Conservation (phyloP, 2,113 vertebrate genomes). For the Oophaga pumilio region DNA sequence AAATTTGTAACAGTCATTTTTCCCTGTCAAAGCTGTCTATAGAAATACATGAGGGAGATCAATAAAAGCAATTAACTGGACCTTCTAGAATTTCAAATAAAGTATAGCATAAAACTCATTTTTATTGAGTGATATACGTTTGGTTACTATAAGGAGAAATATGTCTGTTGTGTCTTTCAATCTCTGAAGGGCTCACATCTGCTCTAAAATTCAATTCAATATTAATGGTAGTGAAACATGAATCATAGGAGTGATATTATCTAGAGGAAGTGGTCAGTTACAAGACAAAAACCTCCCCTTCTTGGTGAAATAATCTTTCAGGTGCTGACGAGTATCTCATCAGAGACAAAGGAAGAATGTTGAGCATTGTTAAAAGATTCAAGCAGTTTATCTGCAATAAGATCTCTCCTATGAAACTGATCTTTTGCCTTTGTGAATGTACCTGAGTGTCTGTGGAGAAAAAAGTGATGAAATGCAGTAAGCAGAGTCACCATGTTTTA, state of each 20-base stretch:
- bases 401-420: slow-evolving; percentile 58
- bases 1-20: not conserved
- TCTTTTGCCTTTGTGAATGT: slow-evolving; percentile 51
- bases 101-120: not conserved
- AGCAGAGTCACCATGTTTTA: slow-evolving; percentile 48
- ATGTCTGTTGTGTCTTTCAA: slow-evolving; percentile 24
- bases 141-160: not conserved
- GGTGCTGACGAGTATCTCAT: slow-evolving; percentile 49
- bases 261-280: slow-evolving; percentile 52
- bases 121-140: slow-evolving; percentile 21
- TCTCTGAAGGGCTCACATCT: slow-evolving; percentile 40
- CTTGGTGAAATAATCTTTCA: slow-evolving; percentile 56
- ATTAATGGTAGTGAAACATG: slow-evolving; percentile 57
- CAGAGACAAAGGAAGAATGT: slow-evolving; percentile 46
- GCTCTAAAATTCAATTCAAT: slow-evolving; percentile 47
- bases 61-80: not conserved
- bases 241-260: slow-evolving; percentile 55
- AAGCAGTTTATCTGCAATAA: slow-evolving; percentile 56
- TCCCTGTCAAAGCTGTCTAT: not conserved
- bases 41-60: not conserved
- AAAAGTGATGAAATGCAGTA: slow-evolving; percentile 54
- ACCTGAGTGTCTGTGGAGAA: slow-evolving; percentile 42
- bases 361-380: slow-evolving; percentile 55
- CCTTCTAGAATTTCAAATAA: not conserved
- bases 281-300: slow-evolving; percentile 53